Conservation (phyloP, 2,797 vertebrate genomes). For the Dipus sagitta region DNA sequence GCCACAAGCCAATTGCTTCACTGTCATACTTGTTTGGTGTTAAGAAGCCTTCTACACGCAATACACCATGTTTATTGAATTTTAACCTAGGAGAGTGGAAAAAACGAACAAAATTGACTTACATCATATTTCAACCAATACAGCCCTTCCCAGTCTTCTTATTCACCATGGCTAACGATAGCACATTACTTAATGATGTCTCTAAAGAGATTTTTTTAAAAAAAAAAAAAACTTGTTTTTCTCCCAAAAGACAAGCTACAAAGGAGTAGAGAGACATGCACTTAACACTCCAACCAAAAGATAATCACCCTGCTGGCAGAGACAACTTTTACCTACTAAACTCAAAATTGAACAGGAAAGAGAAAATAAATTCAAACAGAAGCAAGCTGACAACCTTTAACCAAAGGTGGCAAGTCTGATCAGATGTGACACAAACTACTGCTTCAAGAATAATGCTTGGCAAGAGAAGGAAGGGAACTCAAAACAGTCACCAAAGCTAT, state of each 20-base stretch:
- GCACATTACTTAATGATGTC: neutral
- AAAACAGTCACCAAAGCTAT: neutral
- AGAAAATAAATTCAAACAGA: slow-evolving; percentile 21
- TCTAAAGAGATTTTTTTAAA: slow-evolving; percentile 6
- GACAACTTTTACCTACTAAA: neutral
- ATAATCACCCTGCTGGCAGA: neutral
- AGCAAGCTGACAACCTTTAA: neutral
- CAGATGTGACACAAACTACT: slow-evolving; percentile 9
- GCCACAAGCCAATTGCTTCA: slow-evolving; percentile 90
- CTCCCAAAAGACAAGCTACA: neutral
- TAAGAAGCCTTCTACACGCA: slow-evolving; percentile 90
- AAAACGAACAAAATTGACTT: slow-evolving; percentile 30
- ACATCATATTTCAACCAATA: slow-evolving; percentile 35
- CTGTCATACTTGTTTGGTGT: slow-evolving; percentile 89
- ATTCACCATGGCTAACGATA: slow-evolving; percentile 28
- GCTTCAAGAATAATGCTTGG: neutral
- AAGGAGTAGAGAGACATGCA: neutral
- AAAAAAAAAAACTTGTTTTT: neutral
- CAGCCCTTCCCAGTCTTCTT: slow-evolving; percentile 32
- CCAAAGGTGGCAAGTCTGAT: slow-evolving; percentile 10
- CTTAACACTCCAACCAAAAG: neutral
- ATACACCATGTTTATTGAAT: slow-evolving; percentile 89
- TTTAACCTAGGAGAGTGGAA: slow-evolving; percentile 83
- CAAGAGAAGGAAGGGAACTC: slow-evolving; percentile 37
- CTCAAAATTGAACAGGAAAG: neutral